Evolutionary conservation across 1,140 invertebrate species (phyloP), one percentile per base, ranked within the genome.

Genomic region (Cydia pomonella): DNA sequence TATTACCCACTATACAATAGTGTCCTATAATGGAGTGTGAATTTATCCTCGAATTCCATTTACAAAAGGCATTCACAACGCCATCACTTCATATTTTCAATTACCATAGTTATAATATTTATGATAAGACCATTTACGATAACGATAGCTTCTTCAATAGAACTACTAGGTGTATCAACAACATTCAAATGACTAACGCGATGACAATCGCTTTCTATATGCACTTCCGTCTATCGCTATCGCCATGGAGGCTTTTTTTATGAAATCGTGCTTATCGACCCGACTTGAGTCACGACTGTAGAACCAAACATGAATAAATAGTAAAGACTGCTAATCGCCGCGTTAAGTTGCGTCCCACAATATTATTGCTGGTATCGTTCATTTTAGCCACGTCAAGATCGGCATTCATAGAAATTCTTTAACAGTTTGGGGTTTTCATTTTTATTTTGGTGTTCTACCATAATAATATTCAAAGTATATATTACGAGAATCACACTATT

Each of bases 181-280:
- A n/a, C 64, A 69, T 69, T 69, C 64, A 59, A 33, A 69, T 69
- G 64, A 69, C 29, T 69, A 69, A 69, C 29, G 29, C 64, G 64
- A 69, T 69, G 64, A 69, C 29, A 69, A 69, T 69, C n/a, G 29
- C 18, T 69, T 69, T 69, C 27, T 29, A 69, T 23, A 38, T 69
- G 64, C 27, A 69, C 64, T 38, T 69, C 64, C 64, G 64, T 69
- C 27, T 38, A 59, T 59, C 50, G 50, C 27, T 38, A 59, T 59
- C 50, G 50, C n/a, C 53, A n/a, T 59, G 21, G 0, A 23, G 53
- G 16, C 53, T 59, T 59, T 53, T 44, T 59, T 59, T 23, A 59
- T 23, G 53, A 59, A 59, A 59, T 59, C 53, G 53, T 59, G 53
- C 53, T 59, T 59, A 59, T 59, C 53, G 53, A 59, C 53, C 53